phyloP scores from a whole-genome alignment of 2,797 vertebrate species.

The Falco cherrug region DNA sequence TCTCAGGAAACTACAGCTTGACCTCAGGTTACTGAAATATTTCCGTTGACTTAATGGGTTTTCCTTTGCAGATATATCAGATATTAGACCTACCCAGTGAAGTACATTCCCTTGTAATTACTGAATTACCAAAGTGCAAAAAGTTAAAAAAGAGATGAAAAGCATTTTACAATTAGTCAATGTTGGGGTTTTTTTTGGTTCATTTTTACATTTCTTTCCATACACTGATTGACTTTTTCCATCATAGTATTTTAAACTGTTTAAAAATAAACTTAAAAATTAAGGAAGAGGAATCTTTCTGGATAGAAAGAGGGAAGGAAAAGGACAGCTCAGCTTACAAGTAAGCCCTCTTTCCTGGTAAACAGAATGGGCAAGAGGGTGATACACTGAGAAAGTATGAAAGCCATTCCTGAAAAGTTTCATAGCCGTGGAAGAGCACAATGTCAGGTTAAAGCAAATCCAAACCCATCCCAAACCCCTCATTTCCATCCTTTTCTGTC shows the following conservation, averaged over 20 bases:
- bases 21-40: conserved; percentile 14
- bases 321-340: not conserved
- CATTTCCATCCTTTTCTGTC: not conserved
- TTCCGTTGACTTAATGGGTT: not conserved
- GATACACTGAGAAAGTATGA: not conserved
- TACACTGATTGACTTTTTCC: not conserved
- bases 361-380: not conserved
- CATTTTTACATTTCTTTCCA: not conserved
- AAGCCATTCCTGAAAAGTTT: not conserved
- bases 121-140: not conserved
- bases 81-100: not conserved
- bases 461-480: not conserved
- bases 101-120: not conserved
- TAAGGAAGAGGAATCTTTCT: not conserved
- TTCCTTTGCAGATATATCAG: not conserved
- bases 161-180: not conserved
- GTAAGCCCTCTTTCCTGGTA: not conserved
- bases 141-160: not conserved
- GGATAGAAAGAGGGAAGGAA: not conserved
- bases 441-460: not conserved
- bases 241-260: not conserved
- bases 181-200: not conserved
- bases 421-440: not conserved
- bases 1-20: conserved; percentile 17
- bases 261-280: not conserved